Evolutionary conservation across 2,797 vertebrate genomes (phyloP), one percentile per base, ranked within the genome.

Genomic region (Champsocephalus gunnari): DNA sequence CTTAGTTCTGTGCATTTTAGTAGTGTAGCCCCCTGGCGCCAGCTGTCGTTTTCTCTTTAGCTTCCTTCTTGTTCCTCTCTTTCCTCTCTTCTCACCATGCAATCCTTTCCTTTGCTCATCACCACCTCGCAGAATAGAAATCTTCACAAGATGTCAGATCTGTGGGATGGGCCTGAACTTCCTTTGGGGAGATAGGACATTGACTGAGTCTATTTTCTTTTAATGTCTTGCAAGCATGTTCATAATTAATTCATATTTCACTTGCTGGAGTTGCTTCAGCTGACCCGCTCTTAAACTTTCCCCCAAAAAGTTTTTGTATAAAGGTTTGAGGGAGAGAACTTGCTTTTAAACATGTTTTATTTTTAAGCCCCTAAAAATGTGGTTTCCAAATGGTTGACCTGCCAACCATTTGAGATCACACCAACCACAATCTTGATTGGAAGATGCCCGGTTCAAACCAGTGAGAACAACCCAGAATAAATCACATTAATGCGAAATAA

Each of bases 71-170:
- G 54, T 44, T 65, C 16, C 28, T 56, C 57, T 77, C 75, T 71
- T 66, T 58, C 24, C 54, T 64, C 45, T 70, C 53, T 2, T 43
- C 53, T 66, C 43, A 48, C 59, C 57, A 17, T 43, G 43, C 19
- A 4, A 47, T 67, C 32, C 54, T 72, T 77, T 79, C 55, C 50
- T 80, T 53, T 77, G 61, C 64, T 54, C 55, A 4, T 71, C 3
- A 9, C 68, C 73, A 71, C 80, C 81, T 87, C 51, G 51, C 82
- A 44, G 57, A 83, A 63, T 86, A 73, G 55, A 55, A 58, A 58
- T 77, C 80, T 80, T 90, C 84, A 81, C 75, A 84, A 41, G 59
- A 24, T 77, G 77, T 75, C 57, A 76, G 71, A 87, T 85, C 79
- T 64, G 45, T 48, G 38, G 62, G 66, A 87, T 73, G 57, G 77